A percentile compares a stretch with the other conserved stretches of the same genome.
Evolutionary conservation across 2,797 vertebrate species (phyloP).

Genomic region (Sarcophilus harrisii): DNA sequence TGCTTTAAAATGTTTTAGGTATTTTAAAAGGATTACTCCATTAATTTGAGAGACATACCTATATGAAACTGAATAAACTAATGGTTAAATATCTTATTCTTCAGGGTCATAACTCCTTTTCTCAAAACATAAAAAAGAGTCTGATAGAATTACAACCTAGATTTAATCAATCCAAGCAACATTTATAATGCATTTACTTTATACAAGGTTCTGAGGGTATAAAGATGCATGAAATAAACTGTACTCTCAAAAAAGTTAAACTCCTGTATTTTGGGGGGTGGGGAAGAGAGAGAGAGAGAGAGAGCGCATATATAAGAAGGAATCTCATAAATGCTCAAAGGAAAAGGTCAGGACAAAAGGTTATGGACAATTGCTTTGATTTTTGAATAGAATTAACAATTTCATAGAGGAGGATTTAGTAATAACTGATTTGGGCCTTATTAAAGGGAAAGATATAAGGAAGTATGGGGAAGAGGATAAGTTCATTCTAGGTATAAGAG

Average conservation of each 20-base stretch:
- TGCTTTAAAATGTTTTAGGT: conserved; percentile 21
- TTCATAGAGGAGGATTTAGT: background rate
- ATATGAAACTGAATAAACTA: conserved; percentile 42
- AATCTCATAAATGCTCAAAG: background rate
- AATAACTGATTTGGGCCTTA: background rate
- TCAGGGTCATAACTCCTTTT: background rate
- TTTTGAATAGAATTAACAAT: background rate
- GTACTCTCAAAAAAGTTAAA: background rate
- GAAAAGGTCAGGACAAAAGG: background rate
- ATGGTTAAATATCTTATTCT: background rate
- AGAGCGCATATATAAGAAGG: background rate
- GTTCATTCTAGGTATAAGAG: background rate
- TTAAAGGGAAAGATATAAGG: background rate
- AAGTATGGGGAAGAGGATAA: background rate
- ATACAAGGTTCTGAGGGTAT: background rate
- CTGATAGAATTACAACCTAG: background rate
- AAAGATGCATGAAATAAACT: background rate
- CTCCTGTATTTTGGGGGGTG: background rate
- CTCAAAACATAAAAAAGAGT: background rate
- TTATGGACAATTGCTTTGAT: background rate
- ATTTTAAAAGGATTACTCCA: conserved; percentile 45
- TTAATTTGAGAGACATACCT: conserved; percentile 27
- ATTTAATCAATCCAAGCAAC: background rate
- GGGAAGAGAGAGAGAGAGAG: too few relatives aligned
- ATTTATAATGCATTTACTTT: background rate